These are phyloP conservation scores for Chondrosia reniformis DNA, from an alignment of 37 sponge, comb jelly and placozoan genomes.

Conservation along the genomic window DNA sequence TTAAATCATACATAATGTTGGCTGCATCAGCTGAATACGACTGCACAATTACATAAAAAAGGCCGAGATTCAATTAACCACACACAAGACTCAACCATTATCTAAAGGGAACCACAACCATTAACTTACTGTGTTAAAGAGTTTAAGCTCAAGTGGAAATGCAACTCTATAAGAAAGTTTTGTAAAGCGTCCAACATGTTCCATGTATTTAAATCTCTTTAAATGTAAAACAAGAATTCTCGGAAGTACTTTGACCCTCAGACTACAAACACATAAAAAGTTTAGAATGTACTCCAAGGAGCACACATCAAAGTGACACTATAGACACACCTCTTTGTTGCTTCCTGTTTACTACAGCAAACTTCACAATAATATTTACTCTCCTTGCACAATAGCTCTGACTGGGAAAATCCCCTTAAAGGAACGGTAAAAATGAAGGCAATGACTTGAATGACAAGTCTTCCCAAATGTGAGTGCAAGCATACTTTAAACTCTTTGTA, in stretches of 20 bases:
- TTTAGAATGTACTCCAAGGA: background rate
- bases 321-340: conserved; percentile 66
- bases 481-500: conserved; percentile 87
- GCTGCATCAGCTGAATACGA: conserved; percentile 71
- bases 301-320: background rate
- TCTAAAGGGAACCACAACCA: background rate
- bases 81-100: background rate
- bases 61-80: no score
- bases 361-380: conserved; percentile 95
- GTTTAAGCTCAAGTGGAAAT: conserved; percentile 94
- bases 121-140: conserved; percentile 84
- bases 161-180: conserved; percentile 93
- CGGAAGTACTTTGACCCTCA: conserved; percentile 87
- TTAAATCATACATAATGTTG: conserved; percentile 87
- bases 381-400: conserved; percentile 80
- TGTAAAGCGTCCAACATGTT: conserved; percentile 68
- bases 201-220: conserved; percentile 97
- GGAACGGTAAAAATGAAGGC: background rate
- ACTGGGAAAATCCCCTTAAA: conserved; percentile 70
- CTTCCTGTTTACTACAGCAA: conserved; percentile 98
- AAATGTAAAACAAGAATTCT: conserved; percentile 90
- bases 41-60: no score
- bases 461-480: background rate
- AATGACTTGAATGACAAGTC: background rate
- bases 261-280: conserved; percentile 21